Evolutionary conservation across 2,888 invertebrate species (phyloP), one percentile per base, ranked within the genome.

Genomic region (Melipona bicolor): DNA sequence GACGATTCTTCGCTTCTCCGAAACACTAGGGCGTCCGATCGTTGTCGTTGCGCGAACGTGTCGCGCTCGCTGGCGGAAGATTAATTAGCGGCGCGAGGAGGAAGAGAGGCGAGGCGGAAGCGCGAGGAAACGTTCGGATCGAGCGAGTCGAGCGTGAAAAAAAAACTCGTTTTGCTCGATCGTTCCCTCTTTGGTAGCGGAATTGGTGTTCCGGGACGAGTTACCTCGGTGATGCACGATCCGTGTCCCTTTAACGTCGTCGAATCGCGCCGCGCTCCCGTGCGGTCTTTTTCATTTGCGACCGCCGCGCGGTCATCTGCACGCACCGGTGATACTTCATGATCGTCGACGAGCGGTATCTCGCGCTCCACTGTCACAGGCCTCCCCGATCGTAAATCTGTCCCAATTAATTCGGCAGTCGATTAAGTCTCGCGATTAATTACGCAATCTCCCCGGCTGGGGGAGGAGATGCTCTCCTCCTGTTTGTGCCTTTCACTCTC

Each of bases 401-500:
- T 85, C 86, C 68, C 79, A 84, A 90, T 89, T 82, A 85, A 87
- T 89, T 90, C 87, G 82, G 68, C 85, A 88, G 85, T 88, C 85
- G 87, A 86, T 88, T 88, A 88, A 88, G 85, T 87, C 79, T 50
- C 78, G 62, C 89, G 82, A 90, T 90, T 88, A 90, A 89, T 89
- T 87, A 85, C 89, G 74, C 74, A 61, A 77, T 64, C 80, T 62
- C 67, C 67, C 36, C 50, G 17, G 50, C 11, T 17, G 13, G 64
- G 71, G 56, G 24, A 54, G 72, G 59, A 4, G 32, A 65, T 56
- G 59, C 52, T 69, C 65, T 77, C 70, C 82, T 72, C 73, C 62
- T 59, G 69, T 64, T 27, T 27, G 50, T 32, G 15, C n/a, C n/a
- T 32, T n/a, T 3, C 17, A 50, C 52, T 69, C 21, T 52, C 52